Base-by-base conservation (phyloP, 2,113 vertebrate species). In the Corythornis cristatus region DNA sequence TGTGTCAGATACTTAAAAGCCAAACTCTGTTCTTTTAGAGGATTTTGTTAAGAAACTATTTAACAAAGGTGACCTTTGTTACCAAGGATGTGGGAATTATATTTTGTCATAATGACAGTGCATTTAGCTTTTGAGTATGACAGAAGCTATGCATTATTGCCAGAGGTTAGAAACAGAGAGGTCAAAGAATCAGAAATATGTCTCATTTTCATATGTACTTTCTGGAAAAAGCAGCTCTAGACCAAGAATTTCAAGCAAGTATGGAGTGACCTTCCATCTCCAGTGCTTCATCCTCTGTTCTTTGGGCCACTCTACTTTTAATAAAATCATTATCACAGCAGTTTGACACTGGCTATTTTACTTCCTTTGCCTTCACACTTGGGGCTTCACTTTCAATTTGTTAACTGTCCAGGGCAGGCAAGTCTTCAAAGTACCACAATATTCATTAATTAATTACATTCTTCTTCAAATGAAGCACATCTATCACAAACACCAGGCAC, bases 51-150 rank as follows among this genome's bases (percentile, higher is more conserved):
- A 65, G 65, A 75, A 90, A 73, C 64, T 58, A 6, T 20, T 2
- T 50, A 81, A 89, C 48, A 96, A 86, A 95, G 83, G 89, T 94
- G 62, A 95, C 62, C 81, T 89, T 87, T 92, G 42, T 71, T 72
- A 93, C 66, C 45, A 65, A 65, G 54, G 51, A 83, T 62, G 77
- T 70, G 71, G 84, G 93, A 92, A 88, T 90, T 79, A 15, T 12
- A 61, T 78, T 86, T 74, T 64, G 61, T 68, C 78, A 85, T 46
- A 92, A 93, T 93, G 89, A 91, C 64, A 89, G 51, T 67, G 86
- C 87, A 91, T 82, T 91, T 83, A 91, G 70, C 54, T 70, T 90
- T 60, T 75, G 73, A 83, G n/a, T 57, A 8, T 45, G 58, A 51
- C 42, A 51, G 43, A 91, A 91, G 16, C 60, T 60, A 74, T 18